Percentiles rank a stretch among this genome's conserved stretches.
Conservation (phyloP, 1,140 invertebrate species). For the Bombus terrestris region DNA sequence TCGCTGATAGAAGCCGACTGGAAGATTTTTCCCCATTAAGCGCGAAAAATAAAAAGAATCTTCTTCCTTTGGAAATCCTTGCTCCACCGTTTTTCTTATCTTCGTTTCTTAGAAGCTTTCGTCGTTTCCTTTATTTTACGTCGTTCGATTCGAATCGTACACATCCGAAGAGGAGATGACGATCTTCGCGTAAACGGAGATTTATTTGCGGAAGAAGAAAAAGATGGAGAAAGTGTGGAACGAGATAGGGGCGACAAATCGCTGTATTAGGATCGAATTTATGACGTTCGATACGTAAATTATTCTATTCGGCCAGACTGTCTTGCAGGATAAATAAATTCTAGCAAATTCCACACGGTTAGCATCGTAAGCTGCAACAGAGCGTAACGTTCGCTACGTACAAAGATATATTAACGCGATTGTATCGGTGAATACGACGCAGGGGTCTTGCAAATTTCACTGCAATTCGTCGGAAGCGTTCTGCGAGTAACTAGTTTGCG, state of each 20-base stretch:
- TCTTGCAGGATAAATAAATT: constrained; percentile 37
- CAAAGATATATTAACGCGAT: constrained; percentile 51
- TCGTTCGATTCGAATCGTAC: too few relatives aligned
- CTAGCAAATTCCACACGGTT: constrained; percentile 33
- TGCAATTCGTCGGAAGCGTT: neutral
- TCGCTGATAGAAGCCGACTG: neutral
- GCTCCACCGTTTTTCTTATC: too few relatives aligned
- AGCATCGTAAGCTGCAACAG: constrained; percentile 20
- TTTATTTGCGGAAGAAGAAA: neutral
- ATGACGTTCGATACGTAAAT: constrained; percentile 6
- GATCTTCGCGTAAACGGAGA: neutral
- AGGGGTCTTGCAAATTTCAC: constrained; percentile 27
- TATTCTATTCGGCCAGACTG: neutral
- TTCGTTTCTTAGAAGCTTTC: too few relatives aligned
- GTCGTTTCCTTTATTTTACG: too few relatives aligned
- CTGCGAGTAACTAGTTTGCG: neutral
- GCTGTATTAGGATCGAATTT: constrained; percentile 22
- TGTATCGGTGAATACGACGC: constrained; percentile 32
- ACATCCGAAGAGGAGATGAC: too few relatives aligned
- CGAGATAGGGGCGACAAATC: neutral
- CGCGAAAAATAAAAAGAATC: too few relatives aligned
- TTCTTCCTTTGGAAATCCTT: too few relatives aligned
- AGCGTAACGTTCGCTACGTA: constrained; percentile 41
- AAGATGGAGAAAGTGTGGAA: too few relatives aligned
- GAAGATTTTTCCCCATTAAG: neutral